A percentile compares a stretch with the other conserved stretches of the same genome.
These are phyloP conservation scores for Dendrophyllia cribrosa DNA, from an alignment of 64 coral and sea anemone genomes.

Conservation along the genomic window DNA sequence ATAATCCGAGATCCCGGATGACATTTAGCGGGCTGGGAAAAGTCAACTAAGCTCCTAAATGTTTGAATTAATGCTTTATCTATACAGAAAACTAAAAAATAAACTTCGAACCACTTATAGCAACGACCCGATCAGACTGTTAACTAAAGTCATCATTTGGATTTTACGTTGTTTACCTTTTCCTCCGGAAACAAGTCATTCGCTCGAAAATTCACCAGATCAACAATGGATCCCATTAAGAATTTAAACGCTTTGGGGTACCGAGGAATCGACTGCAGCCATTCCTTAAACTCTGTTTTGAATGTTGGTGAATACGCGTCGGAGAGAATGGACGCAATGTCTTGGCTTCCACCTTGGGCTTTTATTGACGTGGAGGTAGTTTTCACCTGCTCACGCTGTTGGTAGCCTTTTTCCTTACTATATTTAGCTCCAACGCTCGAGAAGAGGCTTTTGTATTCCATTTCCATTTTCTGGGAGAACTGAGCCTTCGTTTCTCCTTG, in stretches of 20 bases:
- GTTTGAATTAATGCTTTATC: too few relatives aligned
- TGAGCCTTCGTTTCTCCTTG: background rate
- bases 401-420: background rate
- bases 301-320: conserved; percentile 66
- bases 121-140: too few relatives aligned
- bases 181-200: background rate
- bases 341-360: conserved; percentile 54
- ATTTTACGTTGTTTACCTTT: too few relatives aligned
- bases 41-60: too few relatives aligned
- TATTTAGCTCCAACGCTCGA: conserved; percentile 41
- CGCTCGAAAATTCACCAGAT: conserved; percentile 66
- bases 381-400: background rate
- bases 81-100: too few relatives aligned
- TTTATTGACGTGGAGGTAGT: conserved; percentile 43
- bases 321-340: conserved; percentile 48
- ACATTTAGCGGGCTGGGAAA: too few relatives aligned
- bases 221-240: conserved; percentile 21
- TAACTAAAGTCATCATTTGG: too few relatives aligned
- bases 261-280: conserved; percentile 36
- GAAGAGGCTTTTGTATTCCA: conserved; percentile 59
- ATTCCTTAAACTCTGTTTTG: conserved; percentile 43
- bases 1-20: too few relatives aligned
- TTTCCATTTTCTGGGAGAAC: conserved; percentile 33
- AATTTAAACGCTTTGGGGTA: conserved; percentile 65
- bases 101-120: too few relatives aligned